Percentiles rank a stretch among this genome's conserved stretches.
Evolutionary conservation across 2,113 vertebrate species (phyloP).

Genomic region (Nematolebias whitei): DNA sequence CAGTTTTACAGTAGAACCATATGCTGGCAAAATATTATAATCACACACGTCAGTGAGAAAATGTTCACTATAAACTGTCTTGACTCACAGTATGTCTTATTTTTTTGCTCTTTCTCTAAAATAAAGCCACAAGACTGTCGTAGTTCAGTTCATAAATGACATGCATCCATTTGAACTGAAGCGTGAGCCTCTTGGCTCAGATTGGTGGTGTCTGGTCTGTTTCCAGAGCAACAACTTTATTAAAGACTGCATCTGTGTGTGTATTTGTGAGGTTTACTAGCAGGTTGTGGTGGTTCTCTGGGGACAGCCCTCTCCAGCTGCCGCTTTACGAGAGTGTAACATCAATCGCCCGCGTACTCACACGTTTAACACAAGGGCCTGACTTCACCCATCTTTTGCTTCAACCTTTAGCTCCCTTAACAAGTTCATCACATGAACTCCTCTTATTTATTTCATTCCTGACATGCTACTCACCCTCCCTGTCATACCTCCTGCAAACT

Average conservation of each 20-base stretch:
- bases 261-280: conserved; percentile 69
- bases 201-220: conserved; percentile 61
- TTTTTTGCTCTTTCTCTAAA: background rate
- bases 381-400: conserved; percentile 64
- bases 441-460: conserved; percentile 44
- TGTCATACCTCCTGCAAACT: conserved; percentile 10
- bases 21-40: conserved; percentile 48
- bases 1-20: conserved; percentile 65
- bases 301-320: conserved; percentile 77
- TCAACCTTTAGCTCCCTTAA: conserved; percentile 48
- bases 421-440: conserved; percentile 69
- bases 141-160: no score
- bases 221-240: conserved; percentile 70
- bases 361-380: conserved; percentile 53
- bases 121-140: no score
- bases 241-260: conserved; percentile 61
- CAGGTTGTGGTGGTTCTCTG: conserved; percentile 64
- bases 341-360: conserved; percentile 72
- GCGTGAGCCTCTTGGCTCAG: conserved; percentile 44
- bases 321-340: conserved; percentile 75
- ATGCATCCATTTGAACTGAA: conserved; percentile 30
- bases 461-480: conserved; percentile 12
- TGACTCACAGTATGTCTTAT: background rate
- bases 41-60: conserved; percentile 20
- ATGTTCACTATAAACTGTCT: conserved; percentile 12